Evolutionary conservation across 2,888 invertebrate species (phyloP).

Genomic region (Eugnorisma glareosa): DNA sequence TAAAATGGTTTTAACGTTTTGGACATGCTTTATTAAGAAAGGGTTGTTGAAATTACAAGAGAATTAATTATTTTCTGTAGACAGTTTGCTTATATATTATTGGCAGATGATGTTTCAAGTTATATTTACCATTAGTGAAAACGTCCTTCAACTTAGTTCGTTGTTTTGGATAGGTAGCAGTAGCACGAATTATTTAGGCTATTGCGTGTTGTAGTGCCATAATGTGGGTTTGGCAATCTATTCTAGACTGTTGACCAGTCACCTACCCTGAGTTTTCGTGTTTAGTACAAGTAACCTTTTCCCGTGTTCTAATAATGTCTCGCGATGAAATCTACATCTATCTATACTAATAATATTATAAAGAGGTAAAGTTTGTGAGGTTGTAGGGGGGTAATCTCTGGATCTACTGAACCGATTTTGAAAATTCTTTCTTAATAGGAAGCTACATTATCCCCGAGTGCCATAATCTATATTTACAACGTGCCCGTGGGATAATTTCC

Average conservation of each 20-base stretch:
- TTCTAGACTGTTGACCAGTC: conserved; percentile 29
- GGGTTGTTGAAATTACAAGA: background rate
- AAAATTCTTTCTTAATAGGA: too few relatives aligned
- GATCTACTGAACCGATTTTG: too few relatives aligned
- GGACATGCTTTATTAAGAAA: background rate
- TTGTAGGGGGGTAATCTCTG: too few relatives aligned
- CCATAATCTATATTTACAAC: too few relatives aligned
- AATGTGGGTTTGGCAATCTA: conserved; percentile 29
- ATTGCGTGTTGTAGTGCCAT: conserved; percentile 41
- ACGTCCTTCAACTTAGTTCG: conserved; percentile 37
- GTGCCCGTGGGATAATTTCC: too few relatives aligned
- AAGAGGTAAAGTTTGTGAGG: too few relatives aligned
- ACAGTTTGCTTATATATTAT: conserved; percentile 8
- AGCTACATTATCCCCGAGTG: too few relatives aligned
- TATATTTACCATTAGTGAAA: conserved; percentile 9
- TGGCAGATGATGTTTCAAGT: conserved; percentile 30
- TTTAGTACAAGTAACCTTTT: conserved; percentile 22
- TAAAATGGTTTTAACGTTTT: background rate
- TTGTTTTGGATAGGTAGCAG: conserved; percentile 7
- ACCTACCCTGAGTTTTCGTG: conserved; percentile 27
- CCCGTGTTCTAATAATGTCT: background rate
- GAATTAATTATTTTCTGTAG: background rate
- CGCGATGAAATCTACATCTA: too few relatives aligned
- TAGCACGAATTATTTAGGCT: conserved; percentile 27
- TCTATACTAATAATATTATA: too few relatives aligned